These are phyloP conservation scores for Pyrocoelia pectoralis DNA, from an alignment of 2,888 invertebrate species.

Conservation along the genomic window DNA sequence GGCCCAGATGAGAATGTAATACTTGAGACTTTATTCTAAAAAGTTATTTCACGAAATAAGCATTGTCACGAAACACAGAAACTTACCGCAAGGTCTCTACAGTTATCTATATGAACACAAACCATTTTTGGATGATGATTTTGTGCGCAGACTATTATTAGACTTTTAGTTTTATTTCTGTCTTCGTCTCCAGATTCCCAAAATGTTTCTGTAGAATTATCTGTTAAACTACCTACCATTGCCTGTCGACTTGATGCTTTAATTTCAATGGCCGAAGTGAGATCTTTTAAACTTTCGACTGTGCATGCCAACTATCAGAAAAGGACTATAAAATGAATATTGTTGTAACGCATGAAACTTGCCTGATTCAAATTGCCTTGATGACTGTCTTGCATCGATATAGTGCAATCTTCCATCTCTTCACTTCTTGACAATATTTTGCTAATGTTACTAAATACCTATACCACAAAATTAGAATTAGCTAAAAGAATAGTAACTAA, in stretches of 20 bases:
- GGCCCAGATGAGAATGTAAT: slow-evolving; percentile 86
- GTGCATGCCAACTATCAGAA: slow-evolving; percentile 53
- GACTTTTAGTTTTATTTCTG: slow-evolving; percentile 87
- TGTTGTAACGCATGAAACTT: slow-evolving; percentile 13
- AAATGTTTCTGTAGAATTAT: slow-evolving; percentile 96
- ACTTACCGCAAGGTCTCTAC: slow-evolving; percentile 85
- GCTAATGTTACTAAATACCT: slow-evolving; percentile 93
- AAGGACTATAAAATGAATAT: slow-evolving; percentile 2
- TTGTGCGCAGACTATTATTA: slow-evolving; percentile 71
- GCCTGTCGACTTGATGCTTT: slow-evolving; percentile 93
- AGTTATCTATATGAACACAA: slow-evolving; percentile 93
- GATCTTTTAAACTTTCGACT: slow-evolving; percentile 75
- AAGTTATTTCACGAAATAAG: slow-evolving; percentile 39
- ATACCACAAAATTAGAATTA: background rate
- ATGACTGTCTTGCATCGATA: slow-evolving; percentile 68
- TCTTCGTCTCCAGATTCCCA: slow-evolving; percentile 99
- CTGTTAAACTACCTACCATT: slow-evolving; percentile 91
- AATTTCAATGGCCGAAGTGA: slow-evolving; percentile 79
- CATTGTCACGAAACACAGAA: background rate
- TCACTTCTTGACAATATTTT: slow-evolving; percentile 94
- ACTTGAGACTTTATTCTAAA: slow-evolving; percentile 87
- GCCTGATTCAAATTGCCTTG: slow-evolving; percentile 60
- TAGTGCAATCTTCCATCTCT: slow-evolving; percentile 72
- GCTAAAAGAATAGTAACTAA: background rate
- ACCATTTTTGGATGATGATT: slow-evolving; percentile 75